phyloP scores from a whole-genome alignment of 2,113 vertebrate species.

The Triplophysa dalaica region DNA sequence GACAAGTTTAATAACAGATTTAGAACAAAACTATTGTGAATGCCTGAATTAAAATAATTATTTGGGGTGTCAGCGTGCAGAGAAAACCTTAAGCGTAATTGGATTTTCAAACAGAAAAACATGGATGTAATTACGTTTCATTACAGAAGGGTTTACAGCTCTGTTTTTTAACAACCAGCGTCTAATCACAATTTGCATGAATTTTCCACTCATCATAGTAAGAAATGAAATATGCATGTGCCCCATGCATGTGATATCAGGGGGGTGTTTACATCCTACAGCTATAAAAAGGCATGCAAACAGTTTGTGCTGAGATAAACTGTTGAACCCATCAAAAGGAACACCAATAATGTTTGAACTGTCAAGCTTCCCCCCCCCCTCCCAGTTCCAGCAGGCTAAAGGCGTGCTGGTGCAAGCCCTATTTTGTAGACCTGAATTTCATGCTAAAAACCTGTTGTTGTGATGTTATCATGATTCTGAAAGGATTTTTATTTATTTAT shows the following conservation, averaged over 20 bases:
- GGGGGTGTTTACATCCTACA: background rate
- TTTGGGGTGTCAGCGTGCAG: constrained; percentile 5
- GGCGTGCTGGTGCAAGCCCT: background rate
- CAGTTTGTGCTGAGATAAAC: background rate
- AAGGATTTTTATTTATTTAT: background rate
- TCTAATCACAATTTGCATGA: constrained; percentile 16
- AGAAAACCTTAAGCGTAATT: background rate
- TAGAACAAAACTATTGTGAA: background rate
- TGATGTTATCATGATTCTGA: background rate
- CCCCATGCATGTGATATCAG: background rate
- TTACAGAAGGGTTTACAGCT: constrained; percentile 48
- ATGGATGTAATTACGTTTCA: constrained; percentile 54
- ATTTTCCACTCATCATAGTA: background rate
- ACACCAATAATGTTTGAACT: background rate
- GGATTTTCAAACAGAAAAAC: constrained; percentile 48
- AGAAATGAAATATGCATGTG: background rate
- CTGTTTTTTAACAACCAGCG: background rate
- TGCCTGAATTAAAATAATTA: constrained; percentile 22
- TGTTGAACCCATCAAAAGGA: background rate
- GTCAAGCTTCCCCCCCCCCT: background rate
- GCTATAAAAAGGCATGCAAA: background rate
- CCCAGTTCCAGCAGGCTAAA: background rate
- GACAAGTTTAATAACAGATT: background rate
- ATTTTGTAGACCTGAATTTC: background rate
- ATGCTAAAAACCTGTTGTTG: background rate